Conservation (phyloP, 2,888 invertebrate species). For the Pyrrhosoma nymphula region DNA sequence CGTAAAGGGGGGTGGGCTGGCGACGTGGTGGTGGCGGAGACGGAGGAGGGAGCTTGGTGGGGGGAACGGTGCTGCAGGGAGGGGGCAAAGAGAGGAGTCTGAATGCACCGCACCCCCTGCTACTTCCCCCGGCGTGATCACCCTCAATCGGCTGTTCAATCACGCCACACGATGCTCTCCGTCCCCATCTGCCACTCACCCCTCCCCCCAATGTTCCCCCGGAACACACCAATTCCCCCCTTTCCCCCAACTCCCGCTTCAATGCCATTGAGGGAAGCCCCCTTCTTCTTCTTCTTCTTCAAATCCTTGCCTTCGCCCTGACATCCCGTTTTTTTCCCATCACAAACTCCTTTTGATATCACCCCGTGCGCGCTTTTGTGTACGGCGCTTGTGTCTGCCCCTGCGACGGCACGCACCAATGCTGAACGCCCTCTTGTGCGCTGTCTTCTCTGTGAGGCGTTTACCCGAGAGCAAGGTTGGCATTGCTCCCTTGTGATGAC, state of each 20-base stretch:
- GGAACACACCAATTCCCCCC: not conserved
- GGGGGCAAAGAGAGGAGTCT: not conserved
- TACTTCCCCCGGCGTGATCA: not conserved
- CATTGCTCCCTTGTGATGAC: not conserved
- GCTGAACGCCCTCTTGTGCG: not conserved
- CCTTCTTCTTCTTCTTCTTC: not conserved
- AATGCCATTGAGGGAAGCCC: not conserved
- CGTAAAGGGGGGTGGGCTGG: not conserved
- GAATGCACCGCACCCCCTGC: not conserved
- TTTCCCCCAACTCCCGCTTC: not conserved
- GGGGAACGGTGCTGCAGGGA: not conserved
- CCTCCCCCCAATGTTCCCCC: too few species aligned
- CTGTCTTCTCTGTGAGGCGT: too few species aligned
- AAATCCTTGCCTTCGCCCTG: not conserved
- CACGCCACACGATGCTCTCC: not conserved
- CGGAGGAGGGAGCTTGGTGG: not conserved
- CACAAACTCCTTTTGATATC: not conserved
- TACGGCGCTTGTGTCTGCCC: not conserved
- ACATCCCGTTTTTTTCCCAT: slow-evolving; percentile 10
- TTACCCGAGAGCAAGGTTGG: too few species aligned
- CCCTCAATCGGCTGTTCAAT: slow-evolving; percentile 19
- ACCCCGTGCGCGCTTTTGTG: not conserved
- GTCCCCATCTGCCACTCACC: not conserved
- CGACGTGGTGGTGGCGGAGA: not conserved
- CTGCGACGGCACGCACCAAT: not conserved